Conservation (phyloP, 1,140 invertebrate genomes). For the Drosophila bipectinata region DNA sequence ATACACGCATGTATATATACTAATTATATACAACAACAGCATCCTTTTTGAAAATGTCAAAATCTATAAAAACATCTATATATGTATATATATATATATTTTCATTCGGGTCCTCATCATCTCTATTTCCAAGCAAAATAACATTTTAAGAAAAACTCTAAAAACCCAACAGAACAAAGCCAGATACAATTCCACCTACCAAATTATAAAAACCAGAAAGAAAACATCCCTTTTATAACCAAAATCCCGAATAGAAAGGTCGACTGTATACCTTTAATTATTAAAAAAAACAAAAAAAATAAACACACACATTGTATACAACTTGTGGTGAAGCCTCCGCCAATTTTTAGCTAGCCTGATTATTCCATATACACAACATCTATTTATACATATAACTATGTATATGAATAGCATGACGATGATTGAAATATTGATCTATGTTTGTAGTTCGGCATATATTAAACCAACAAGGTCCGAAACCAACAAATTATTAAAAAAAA, state of each 20-base stretch:
- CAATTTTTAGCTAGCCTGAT: slow-evolving; percentile 62
- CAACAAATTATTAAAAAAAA: slow-evolving; percentile 14
- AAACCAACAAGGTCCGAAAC: background rate
- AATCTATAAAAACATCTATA: slow-evolving; percentile 9
- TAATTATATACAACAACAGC: slow-evolving; percentile 8
- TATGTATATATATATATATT: slow-evolving; percentile 8
- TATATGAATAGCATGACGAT: slow-evolving; percentile 57
- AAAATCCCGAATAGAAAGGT: background rate
- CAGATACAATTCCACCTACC: slow-evolving; percentile 32
- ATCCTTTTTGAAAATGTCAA: slow-evolving; percentile 18
- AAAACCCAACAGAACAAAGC: background rate
- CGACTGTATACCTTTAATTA: background rate
- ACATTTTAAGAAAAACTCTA: background rate
- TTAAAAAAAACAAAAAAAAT: slow-evolving; percentile 3
- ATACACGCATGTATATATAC: slow-evolving; percentile 28
- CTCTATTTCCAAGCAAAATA: background rate
- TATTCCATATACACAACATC: slow-evolving; percentile 44
- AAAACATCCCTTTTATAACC: background rate
- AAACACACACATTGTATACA: slow-evolving; percentile 19
- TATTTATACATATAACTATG: slow-evolving; percentile 60
- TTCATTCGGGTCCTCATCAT: slow-evolving; percentile 10
- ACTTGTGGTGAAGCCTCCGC: slow-evolving; percentile 23
- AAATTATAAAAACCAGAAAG: slow-evolving; percentile 5
- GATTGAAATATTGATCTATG: slow-evolving; percentile 38
- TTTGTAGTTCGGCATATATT: slow-evolving; percentile 32